phyloP scores from a whole-genome alignment of 2,888 invertebrate genomes.

The Drosophila maculinotata region DNA sequence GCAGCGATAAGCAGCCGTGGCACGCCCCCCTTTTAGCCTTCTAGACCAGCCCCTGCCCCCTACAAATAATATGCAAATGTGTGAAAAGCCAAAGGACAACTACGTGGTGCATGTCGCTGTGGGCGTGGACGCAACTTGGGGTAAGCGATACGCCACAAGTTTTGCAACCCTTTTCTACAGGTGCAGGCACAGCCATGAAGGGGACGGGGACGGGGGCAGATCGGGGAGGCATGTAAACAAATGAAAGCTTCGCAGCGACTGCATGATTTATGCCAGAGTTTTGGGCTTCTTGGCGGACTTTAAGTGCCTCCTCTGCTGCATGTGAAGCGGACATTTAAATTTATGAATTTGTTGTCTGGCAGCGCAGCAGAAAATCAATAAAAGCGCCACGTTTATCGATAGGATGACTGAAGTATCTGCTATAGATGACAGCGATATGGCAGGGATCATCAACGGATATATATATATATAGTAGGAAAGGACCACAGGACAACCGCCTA shows the following conservation, averaged over 20 bases:
- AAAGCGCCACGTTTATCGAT: constrained; percentile 59
- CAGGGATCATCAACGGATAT: constrained; percentile 66
- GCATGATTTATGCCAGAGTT: constrained; percentile 51
- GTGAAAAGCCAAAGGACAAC: constrained; percentile 69
- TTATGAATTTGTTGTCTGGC: constrained; percentile 51
- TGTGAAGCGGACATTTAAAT: constrained; percentile 56
- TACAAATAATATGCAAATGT: constrained; percentile 76
- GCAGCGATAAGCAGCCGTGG: constrained; percentile 67
- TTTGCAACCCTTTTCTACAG: constrained; percentile 47
- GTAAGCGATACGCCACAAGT: constrained; percentile 43
- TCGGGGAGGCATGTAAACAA: constrained; percentile 45
- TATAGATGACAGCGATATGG: constrained; percentile 76
- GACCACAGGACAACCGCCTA: constrained; percentile 17
- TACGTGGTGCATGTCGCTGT: constrained; percentile 33
- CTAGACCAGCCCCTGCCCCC: constrained; percentile 6
- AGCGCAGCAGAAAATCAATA: constrained; percentile 48
- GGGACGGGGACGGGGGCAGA: background rate
- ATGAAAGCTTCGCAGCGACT: constrained; percentile 41
- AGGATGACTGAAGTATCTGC: constrained; percentile 48
- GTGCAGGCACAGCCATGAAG: too few species aligned
- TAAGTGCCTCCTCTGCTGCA: constrained; percentile 36
- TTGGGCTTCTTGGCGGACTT: constrained; percentile 24
- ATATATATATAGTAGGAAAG: constrained; percentile 13
- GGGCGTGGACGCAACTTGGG: constrained; percentile 31
- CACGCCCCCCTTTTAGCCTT: constrained; percentile 43